phyloP scores from a whole-genome alignment of 2,888 invertebrate species.

The Cremastinae sp. region DNA sequence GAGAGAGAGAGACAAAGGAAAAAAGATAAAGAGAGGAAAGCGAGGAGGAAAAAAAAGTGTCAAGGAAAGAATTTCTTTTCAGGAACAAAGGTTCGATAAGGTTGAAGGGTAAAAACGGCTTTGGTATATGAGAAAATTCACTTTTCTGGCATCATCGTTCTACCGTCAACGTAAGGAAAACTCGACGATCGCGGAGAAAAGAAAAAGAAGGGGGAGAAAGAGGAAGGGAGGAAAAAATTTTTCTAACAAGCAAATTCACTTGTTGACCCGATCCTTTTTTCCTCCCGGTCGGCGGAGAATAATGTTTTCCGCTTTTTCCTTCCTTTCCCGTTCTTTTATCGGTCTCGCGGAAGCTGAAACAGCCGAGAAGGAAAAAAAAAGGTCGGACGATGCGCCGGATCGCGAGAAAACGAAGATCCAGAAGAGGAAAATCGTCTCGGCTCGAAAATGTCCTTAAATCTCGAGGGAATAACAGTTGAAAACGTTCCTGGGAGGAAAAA shows the following conservation, averaged over 20 bases:
- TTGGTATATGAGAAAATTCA: constrained; percentile 29
- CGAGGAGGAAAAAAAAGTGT: no score
- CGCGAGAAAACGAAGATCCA: constrained; percentile 27
- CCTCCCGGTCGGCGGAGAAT: constrained; percentile 9
- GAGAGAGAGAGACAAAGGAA: constrained; percentile 1
- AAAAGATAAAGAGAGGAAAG: no score
- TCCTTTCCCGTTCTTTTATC: constrained; percentile 1
- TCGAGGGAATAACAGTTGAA: constrained; percentile 40
- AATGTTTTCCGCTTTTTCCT: constrained; percentile 15
- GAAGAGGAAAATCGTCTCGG: constrained; percentile 35
- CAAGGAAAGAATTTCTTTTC: constrained; percentile 28
- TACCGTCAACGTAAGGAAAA: background rate
- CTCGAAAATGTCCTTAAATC: constrained; percentile 56
- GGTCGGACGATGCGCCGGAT: constrained; percentile 38
- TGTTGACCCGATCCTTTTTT: background rate
- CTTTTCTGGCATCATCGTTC: constrained; percentile 4
- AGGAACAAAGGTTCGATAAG: constrained; percentile 32
- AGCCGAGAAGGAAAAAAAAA: constrained; percentile 8
- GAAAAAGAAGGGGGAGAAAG: background rate
- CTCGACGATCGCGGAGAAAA: background rate
- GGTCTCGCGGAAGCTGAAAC: constrained; percentile 32
- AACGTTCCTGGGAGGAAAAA: constrained; percentile 6
- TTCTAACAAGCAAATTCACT: constrained; percentile 22
- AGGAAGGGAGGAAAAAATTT: background rate
- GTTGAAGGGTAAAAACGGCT: constrained; percentile 18